Percentiles rank a stretch among this genome's conserved stretches.
phyloP scores from a whole-genome alignment of 2,888 invertebrate genomes.

The Meteorus colon region DNA sequence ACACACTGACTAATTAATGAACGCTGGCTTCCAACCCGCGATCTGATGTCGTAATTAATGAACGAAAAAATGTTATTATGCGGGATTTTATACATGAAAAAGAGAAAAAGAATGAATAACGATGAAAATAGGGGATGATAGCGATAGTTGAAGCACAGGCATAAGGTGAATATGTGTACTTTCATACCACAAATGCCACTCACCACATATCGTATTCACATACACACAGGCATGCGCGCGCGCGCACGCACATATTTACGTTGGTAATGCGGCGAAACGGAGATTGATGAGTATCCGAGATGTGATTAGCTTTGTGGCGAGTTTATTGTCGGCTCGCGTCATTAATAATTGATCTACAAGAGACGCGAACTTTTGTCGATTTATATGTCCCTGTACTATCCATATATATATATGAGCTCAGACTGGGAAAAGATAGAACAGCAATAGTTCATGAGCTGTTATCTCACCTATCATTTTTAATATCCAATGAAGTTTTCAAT shows the following conservation, averaged over 20 bases:
- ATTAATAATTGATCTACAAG: conserved; percentile 39
- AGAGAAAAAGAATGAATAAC: neutral
- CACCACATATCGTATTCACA: conserved; percentile 13
- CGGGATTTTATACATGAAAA: conserved; percentile 37
- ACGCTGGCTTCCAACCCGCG: conserved; percentile 10
- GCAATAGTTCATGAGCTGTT: no score
- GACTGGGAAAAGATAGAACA: no score
- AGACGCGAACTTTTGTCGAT: neutral
- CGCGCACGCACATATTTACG: conserved; percentile 17
- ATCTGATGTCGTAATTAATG: conserved; percentile 43
- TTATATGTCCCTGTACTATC: neutral
- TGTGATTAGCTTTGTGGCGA: conserved; percentile 43
- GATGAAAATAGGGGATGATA: neutral
- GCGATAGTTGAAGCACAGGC: no score
- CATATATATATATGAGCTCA: neutral
- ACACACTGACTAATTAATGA: conserved; percentile 40
- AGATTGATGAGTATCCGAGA: conserved; percentile 42
- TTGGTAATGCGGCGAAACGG: conserved; percentile 44
- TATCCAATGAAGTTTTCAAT: no score
- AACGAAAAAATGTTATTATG: conserved; percentile 46
- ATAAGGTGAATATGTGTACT: neutral
- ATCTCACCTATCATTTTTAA: no score
- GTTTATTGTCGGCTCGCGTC: conserved; percentile 39
- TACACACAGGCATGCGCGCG: conserved; percentile 4
- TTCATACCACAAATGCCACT: conserved; percentile 35